Evolutionary conservation across 2,797 vertebrate species (phyloP), one percentile per base, ranked within the genome.

Genomic region (Synaphobranchus kaupii): DNA sequence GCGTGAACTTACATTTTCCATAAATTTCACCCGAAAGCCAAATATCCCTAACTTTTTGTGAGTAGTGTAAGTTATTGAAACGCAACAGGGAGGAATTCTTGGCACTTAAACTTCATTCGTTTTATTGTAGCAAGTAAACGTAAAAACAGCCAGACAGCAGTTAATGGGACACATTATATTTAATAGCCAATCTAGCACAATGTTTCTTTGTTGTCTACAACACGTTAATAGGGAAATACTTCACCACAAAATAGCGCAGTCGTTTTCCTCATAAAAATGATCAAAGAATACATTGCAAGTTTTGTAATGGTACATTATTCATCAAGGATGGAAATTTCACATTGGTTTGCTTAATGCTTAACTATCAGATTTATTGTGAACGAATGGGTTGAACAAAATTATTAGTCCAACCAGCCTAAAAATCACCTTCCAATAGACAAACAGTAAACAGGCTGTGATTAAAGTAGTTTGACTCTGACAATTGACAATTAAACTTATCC

Each of bases 71-170:
- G 76, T n/a, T 22, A 47, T 25, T 80, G 39, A 80, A 48, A n/a
- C 76, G 20, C 76, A 80, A 80, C 44, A 80, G 76, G 76, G 76
- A 80, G 44, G 20, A n/a, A 47, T 80, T 47, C n/a, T 73, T 80
- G 76, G 39, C 39, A 22, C 76, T 25, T 48, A 48, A 80, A 48
- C 76, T 48, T 13, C 73, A 22, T 80, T n/a, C 4, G 20, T 80
- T 80, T 80, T 48, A 80, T 48, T 80, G 76, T 47, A 80, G 44
- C 44, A 80, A 80, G 22, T 48, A 47, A 78, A 39, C 20, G 1
- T 0, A 47, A 78, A 80, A 80, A 80, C 44, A 80, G 76, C 44
- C 10, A 47, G 76, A 25, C 71, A 34, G 71, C 39, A 20, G 76
- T 47, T 47, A 80, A 80, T 80, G 39, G 39, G 44, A 48, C 17